These are phyloP conservation scores for Mirza zaza DNA, from an alignment of 2,113 vertebrate genomes.

Conservation along the genomic window DNA sequence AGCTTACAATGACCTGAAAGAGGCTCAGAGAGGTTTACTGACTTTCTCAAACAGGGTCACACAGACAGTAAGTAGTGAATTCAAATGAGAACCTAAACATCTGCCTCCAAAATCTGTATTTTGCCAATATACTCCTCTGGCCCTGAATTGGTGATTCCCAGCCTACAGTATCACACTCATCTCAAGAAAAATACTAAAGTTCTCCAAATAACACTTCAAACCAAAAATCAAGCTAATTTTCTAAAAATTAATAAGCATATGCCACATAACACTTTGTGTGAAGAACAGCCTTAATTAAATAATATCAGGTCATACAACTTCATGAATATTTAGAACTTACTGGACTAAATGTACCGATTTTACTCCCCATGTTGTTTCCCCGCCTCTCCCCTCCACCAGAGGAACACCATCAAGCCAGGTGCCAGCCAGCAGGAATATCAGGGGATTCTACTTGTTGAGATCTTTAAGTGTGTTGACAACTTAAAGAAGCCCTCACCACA, in stretches of 20 bases:
- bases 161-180: not conserved
- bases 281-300: not conserved
- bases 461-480: not conserved
- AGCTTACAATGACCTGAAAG: not conserved
- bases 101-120: not conserved
- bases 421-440: not conserved
- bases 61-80: not conserved
- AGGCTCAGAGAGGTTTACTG: not conserved
- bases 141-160: not conserved
- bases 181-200: not conserved
- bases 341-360: not conserved
- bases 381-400: not conserved
- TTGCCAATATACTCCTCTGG: not conserved
- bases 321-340: not conserved
- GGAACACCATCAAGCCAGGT: rapidly evolving
- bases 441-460: not conserved
- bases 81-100: not conserved
- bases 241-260: not conserved
- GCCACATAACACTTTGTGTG: not conserved
- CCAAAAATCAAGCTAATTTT: not conserved
- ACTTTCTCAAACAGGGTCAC: not conserved
- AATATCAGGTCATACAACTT: not conserved
- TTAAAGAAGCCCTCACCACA: conserved; percentile 30
- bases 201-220: not conserved
- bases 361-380: not conserved